Base-by-base conservation (phyloP, 2,797 vertebrate genomes). In the Coluber constrictor region DNA sequence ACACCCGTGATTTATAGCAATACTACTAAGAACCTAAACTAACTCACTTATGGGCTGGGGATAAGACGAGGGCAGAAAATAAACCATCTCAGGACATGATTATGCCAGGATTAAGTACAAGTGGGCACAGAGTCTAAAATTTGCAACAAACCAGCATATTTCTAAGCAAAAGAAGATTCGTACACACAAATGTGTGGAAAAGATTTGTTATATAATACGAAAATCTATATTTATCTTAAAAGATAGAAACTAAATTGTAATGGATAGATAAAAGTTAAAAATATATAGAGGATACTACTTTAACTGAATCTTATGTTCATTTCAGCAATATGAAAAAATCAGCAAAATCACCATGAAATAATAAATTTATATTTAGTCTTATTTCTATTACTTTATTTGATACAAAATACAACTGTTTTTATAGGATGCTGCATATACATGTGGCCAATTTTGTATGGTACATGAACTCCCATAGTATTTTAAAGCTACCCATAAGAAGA, bases 211-310 rank as follows among this genome's bases (percentile, higher is more conserved):
- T 90, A 25, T 60, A 37, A n/a, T 43, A 11, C 56, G 6, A 54
- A 66, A 55, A 86, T 43, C 74, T 92, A 66, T 32, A 43, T 79
- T 43, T 90, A 57, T 55, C 88, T 90, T 90, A 86, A 92, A 79
- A 92, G 54, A 86, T 7, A 54, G 51, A 86, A 86, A 56, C 25
- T 86, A 90, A 90, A 54, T 27, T 56, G 59, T 32, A 90, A 92
- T 89, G 86, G 74, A 56, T 61, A 60, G 88, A 47, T 15, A 92
- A 23, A 43, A 55, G 55, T 86, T 56, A 47, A 90, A 79, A 86
- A 66, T 66, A 27, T 63, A 66, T n/a, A 57, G 37, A 89, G 12
- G 87, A 89, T 32, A 86, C 47, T 51, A 86, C 15, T 90, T 86
- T 32, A 86, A 43, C 32, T 23, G n/a, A 57, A 86, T 20, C 6